Evolutionary conservation across 2,888 invertebrate species (phyloP).

Genomic region (Ophion slaviceki): DNA sequence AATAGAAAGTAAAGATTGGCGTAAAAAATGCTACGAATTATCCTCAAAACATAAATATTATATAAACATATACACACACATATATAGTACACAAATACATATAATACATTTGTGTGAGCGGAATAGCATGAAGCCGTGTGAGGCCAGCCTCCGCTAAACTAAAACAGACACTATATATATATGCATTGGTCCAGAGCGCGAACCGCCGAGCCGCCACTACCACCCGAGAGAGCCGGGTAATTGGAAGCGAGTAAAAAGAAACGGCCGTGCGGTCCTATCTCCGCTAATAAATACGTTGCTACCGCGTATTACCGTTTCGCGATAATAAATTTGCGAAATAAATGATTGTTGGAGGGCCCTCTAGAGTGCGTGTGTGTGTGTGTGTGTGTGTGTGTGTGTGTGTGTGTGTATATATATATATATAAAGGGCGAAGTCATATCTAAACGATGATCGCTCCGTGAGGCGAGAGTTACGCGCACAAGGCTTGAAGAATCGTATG

Average conservation of each 20-base stretch:
- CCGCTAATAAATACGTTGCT: constrained; percentile 79
- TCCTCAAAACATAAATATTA: too few species aligned
- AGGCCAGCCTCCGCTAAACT: constrained; percentile 37
- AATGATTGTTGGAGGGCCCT: constrained; percentile 70
- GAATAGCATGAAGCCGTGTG: constrained; percentile 36
- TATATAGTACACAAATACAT: too few species aligned
- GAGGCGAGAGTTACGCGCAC: constrained; percentile 44
- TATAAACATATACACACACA: too few species aligned
- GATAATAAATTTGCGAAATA: constrained; percentile 77
- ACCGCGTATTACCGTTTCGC: constrained; percentile 75
- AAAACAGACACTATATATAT: not conserved
- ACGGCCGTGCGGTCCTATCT: constrained; percentile 74
- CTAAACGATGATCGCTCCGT: constrained; percentile 59
- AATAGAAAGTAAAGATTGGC: too few species aligned
- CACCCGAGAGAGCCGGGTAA: constrained; percentile 69
- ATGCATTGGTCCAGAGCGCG: constrained; percentile 1
- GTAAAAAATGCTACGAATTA: too few species aligned
- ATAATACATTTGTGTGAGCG: too few species aligned
- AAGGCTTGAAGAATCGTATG: constrained; percentile 20
- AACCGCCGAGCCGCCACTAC: constrained; percentile 28
- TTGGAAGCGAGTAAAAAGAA: constrained; percentile 75
- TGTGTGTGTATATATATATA: too few species aligned
- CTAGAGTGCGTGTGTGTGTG: not conserved
- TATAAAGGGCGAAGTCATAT: constrained; percentile 36
- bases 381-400: not conserved